A percentile compares a stretch with the other conserved stretches of the same genome.
Conservation (phyloP, 2,113 vertebrate species). For the Terrapene triunguis region DNA sequence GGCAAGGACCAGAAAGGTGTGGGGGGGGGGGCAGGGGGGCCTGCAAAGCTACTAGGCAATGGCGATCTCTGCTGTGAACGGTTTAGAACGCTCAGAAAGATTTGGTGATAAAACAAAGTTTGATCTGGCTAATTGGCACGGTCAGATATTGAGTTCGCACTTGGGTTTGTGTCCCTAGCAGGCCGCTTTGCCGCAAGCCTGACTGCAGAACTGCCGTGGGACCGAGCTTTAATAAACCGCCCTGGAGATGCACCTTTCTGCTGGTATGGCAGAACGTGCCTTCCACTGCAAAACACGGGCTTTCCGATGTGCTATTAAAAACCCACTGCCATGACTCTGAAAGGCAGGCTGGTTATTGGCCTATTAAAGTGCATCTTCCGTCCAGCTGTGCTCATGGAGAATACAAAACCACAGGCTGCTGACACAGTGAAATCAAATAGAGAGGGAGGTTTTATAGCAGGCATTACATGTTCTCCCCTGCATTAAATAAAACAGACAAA, state of each 20-base stretch:
- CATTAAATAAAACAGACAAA: background rate
- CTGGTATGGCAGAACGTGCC: background rate
- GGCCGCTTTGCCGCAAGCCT: background rate
- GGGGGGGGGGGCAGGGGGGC: no score
- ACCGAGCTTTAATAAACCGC: background rate
- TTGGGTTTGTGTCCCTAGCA: background rate
- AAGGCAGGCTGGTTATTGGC: background rate
- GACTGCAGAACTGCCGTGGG: background rate
- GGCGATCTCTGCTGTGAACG: background rate
- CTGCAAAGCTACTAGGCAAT: background rate
- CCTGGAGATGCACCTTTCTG: background rate
- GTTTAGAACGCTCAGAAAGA: background rate
- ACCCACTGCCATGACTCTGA: background rate
- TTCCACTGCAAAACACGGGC: background rate
- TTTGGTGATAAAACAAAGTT: background rate
- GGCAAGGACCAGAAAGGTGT: background rate
- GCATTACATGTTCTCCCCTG: background rate
- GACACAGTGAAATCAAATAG: background rate
- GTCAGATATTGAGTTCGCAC: background rate
- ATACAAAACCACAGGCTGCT: conserved; percentile 16
- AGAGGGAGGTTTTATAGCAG: background rate
- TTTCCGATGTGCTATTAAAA: background rate
- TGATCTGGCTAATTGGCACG: background rate
- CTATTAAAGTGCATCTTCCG: background rate
- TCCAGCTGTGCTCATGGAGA: background rate